Base-by-base conservation (phyloP, 2,797 vertebrate genomes). In the Uromys caudimaculatus region DNA sequence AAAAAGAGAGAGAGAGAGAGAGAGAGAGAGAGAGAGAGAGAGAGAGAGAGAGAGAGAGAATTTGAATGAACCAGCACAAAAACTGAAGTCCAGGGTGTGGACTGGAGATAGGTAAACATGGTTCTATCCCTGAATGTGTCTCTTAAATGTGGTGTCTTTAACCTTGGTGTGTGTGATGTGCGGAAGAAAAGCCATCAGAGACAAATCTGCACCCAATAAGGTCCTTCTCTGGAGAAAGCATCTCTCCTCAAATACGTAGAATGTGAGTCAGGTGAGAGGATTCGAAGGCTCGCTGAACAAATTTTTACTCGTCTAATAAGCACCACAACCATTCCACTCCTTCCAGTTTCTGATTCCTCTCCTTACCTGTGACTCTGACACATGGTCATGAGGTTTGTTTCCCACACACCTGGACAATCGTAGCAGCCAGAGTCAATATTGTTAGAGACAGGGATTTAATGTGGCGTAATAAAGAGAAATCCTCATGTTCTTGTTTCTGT, bases 271-370 rank as follows among this genome's bases (percentile, higher is more conserved):
- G 76, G 79, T 81, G 35, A 62, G 41, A 41, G 50, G 76, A 64
- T 47, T 27, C 47, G 41, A 94, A 94, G 62, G 1, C 44, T 64
- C 54, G 19, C 1, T 73, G 38, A 44, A 67, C 47, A 56, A 29
- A 69, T 52, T 85, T 73, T 44, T 41, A 8, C 35, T 95, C 13
- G 54, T 95, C 35, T 35, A 6, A 38, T 13, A 47, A 50, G 27
- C 19, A 54, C 3, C 0, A 24, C 14, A 78, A 6, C 29, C n/a
- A 67, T 1, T 8, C 16, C 47, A 38, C 23, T 91, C 19, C 38
- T 94, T 92, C 52, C 3, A 38, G 21, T 73, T 96, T 97, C 83
- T 85, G 38, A 78, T 58, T 82, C 56, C 47, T 90, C 7, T 47
- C 56, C 44, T 67, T 71, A 47, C 16, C 2, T 14, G 0, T 47